These are phyloP conservation scores for Nasonovia ribisnigri DNA, from an alignment of 2,888 invertebrate genomes.

Conservation along the genomic window DNA sequence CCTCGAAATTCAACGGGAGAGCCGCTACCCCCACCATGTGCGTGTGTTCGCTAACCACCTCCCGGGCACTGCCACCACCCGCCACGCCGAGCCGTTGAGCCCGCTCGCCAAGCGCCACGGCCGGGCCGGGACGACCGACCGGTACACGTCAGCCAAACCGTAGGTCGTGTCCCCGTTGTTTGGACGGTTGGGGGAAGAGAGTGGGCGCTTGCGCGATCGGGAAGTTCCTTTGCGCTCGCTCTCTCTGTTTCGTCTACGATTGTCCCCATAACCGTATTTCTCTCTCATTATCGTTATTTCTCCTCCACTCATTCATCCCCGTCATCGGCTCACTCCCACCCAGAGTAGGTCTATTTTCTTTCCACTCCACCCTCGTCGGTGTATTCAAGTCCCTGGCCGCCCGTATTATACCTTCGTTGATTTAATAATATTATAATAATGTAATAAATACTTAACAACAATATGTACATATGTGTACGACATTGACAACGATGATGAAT, in stretches of 20 bases:
- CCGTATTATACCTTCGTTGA: not conserved
- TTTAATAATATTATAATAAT: not conserved
- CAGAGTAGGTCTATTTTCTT: not conserved
- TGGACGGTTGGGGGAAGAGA: not conserved
- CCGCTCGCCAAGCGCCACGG: not conserved
- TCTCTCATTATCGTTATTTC: constrained; percentile 22
- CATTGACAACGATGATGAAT: not conserved
- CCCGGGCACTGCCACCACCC: not conserved
- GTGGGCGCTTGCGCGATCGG: not conserved
- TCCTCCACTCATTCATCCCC: not conserved
- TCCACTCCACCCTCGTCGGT: not conserved
- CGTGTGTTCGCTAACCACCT: not conserved
- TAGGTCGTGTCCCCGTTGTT: constrained; percentile 49
- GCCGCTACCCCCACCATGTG: not conserved
- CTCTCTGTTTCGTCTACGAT: not conserved
- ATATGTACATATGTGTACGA: not conserved
- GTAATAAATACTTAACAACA: not conserved
- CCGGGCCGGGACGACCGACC: not conserved
- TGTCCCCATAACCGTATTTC: not conserved
- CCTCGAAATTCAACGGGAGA: constrained; percentile 23
- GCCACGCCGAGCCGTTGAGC: not conserved
- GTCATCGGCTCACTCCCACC: not conserved
- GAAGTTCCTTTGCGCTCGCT: not conserved
- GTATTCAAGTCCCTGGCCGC: not conserved
- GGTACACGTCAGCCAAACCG: constrained; percentile 44